Conservation (phyloP, 2,113 vertebrate genomes). For the Nerophis lumbriciformis region DNA sequence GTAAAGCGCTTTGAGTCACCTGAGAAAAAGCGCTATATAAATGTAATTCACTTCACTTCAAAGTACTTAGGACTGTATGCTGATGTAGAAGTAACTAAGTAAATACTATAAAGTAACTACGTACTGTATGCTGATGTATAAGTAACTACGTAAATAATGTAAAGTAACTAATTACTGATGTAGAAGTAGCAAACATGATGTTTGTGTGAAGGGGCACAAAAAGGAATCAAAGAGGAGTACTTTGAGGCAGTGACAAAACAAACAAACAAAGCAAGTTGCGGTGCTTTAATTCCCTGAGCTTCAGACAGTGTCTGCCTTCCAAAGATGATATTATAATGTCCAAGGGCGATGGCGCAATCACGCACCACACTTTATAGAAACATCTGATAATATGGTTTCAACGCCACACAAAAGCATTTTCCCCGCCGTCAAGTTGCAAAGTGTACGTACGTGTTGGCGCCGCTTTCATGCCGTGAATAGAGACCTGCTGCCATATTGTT, state of each 20-base stretch:
- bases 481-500: conserved; percentile 17
- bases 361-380: conserved; percentile 45
- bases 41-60: too few relatives aligned
- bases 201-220: background rate
- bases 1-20: too few relatives aligned
- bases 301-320: conserved; percentile 50
- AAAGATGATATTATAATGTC: conserved; percentile 46
- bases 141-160: too few relatives aligned
- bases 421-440: conserved; percentile 33
- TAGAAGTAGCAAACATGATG: too few relatives aligned
- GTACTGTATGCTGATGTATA: too few relatives aligned
- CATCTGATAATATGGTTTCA: conserved; percentile 34
- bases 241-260: conserved; percentile 46
- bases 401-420: conserved; percentile 46
- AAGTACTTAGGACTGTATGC: too few relatives aligned
- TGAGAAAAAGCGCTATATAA: too few relatives aligned
- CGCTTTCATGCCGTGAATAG: conserved; percentile 29
- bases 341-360: conserved; percentile 49
- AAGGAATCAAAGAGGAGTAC: background rate
- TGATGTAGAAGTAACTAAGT: too few relatives aligned
- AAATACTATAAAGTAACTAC: too few relatives aligned
- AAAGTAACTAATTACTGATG: too few relatives aligned
- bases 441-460: conserved; percentile 19
- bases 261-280: conserved; percentile 31
- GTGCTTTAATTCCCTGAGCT: conserved; percentile 38